Percentiles rank a stretch among this genome's conserved stretches.
phyloP scores from a whole-genome alignment of 2,113 vertebrate genomes.

The Heteronetta atricapilla region DNA sequence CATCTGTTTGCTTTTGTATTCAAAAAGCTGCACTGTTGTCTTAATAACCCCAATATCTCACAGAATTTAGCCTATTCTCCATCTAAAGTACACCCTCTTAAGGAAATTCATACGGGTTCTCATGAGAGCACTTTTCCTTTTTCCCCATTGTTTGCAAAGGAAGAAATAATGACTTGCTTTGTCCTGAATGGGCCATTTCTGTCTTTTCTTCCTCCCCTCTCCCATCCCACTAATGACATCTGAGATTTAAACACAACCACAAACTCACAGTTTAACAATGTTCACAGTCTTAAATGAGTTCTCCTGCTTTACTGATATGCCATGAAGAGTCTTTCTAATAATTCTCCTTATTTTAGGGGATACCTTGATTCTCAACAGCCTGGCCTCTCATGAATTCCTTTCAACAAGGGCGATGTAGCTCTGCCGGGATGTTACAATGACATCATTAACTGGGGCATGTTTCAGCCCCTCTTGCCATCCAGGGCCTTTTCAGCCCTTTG shows the following conservation, averaged over 20 bases:
- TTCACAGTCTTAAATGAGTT: slow-evolving; percentile 4
- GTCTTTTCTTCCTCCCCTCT: slow-evolving; percentile 26
- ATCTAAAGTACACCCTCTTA: slow-evolving; percentile 67
- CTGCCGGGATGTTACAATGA: neutral
- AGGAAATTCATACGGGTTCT: slow-evolving; percentile 57
- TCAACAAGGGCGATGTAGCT: neutral
- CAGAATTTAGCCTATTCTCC: slow-evolving; percentile 50
- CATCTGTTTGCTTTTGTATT: slow-evolving; percentile 72
- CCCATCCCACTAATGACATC: slow-evolving; percentile 25
- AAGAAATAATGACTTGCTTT: slow-evolving; percentile 57
- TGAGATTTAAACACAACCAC: slow-evolving; percentile 3
- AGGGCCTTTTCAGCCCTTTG: neutral
- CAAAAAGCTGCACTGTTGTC: slow-evolving; percentile 56
- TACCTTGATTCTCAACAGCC: neutral
- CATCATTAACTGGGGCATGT: neutral
- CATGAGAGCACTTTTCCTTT: slow-evolving; percentile 30
- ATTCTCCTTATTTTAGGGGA: neutral
- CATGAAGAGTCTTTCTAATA: neutral
- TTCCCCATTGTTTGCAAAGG: slow-evolving; percentile 61
- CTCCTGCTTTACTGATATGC: neutral
- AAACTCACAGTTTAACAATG: neutral
- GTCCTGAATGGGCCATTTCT: slow-evolving; percentile 45
- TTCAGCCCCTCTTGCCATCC: neutral
- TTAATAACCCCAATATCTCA: slow-evolving; percentile 60
- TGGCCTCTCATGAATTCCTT: neutral